A percentile compares a stretch with the other conserved stretches of the same genome.
phyloP scores from a whole-genome alignment of 2,888 invertebrate species.

The Chirona hameri region DNA sequence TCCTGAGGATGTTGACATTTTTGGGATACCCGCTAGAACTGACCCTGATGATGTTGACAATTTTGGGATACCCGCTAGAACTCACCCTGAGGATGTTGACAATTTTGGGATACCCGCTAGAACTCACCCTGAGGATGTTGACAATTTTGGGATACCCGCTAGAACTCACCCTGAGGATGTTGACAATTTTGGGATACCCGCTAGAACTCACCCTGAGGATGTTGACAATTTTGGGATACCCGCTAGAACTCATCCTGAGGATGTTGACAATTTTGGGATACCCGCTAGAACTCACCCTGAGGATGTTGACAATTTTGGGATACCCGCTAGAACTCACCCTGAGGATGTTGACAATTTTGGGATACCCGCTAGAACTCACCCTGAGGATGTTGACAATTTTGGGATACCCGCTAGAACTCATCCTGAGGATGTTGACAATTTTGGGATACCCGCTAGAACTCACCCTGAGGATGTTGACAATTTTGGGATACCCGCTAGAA shows the following conservation, averaged over 20 bases:
- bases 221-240: conserved; percentile 96
- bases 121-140: conserved; percentile 85
- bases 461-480: conserved; percentile 96
- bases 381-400: conserved; percentile 96
- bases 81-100: conserved; percentile 93
- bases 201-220: conserved; percentile 85
- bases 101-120: conserved; percentile 92
- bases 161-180: conserved; percentile 83
- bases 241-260: conserved; percentile 79
- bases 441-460: conserved; percentile 83
- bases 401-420: conserved; percentile 82
- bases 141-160: conserved; percentile 96
- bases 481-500: conserved; percentile 87
- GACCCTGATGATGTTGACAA: conserved; percentile 96
- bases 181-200: conserved; percentile 96
- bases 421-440: conserved; percentile 96
- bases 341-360: conserved; percentile 97
- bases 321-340: conserved; percentile 82
- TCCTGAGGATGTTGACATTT: conserved; percentile 96
- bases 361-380: conserved; percentile 81
- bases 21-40: conserved; percentile 83
- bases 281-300: conserved; percentile 80
- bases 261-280: conserved; percentile 99
- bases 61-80: conserved; percentile 87
- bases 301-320: conserved; percentile 97